Evolutionary conservation across 2,888 invertebrate species (phyloP).

Genomic region (Ennomos erosarius): DNA sequence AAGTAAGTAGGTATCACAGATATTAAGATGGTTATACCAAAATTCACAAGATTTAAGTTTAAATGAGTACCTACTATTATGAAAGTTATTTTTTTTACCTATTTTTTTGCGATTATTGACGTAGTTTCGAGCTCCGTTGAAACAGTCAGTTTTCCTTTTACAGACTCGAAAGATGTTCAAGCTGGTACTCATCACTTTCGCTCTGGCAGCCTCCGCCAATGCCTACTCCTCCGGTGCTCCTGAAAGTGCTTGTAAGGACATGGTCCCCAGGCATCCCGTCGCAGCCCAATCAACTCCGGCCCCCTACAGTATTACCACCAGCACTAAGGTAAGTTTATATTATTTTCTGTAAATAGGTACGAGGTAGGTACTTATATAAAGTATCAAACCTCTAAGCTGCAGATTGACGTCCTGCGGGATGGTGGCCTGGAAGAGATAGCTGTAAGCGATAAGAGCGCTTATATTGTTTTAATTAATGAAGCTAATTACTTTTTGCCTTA

Average conservation of each 20-base stretch:
- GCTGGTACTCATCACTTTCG: slow-evolving; percentile 55
- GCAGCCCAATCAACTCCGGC: slow-evolving; percentile 80
- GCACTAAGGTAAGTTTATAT: slow-evolving; percentile 62
- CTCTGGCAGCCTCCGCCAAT: slow-evolving; percentile 60
- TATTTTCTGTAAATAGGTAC: background rate
- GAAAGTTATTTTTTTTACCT: too few relatives aligned
- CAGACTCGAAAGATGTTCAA: slow-evolving; percentile 55
- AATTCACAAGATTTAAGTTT: background rate
- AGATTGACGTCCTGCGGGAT: too few relatives aligned
- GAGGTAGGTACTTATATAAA: too few relatives aligned
- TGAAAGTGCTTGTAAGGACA: slow-evolving; percentile 86
- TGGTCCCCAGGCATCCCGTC: slow-evolving; percentile 88
- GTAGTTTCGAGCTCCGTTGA: background rate
- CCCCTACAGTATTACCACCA: slow-evolving; percentile 85
- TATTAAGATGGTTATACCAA: too few relatives aligned
- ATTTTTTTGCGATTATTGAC: background rate
- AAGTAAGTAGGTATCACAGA: background rate
- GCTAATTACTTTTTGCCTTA: too few relatives aligned
- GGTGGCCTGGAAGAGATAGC: too few relatives aligned
- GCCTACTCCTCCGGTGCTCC: slow-evolving; percentile 88
- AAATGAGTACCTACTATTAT: too few relatives aligned
- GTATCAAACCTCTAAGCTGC: too few relatives aligned
- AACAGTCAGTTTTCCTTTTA: slow-evolving; percentile 4
- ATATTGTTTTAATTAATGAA: too few relatives aligned
- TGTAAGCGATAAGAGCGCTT: too few relatives aligned